Evolutionary conservation across 1,140 invertebrate species (phyloP).

Genomic region (Mylabris phalerata): DNA sequence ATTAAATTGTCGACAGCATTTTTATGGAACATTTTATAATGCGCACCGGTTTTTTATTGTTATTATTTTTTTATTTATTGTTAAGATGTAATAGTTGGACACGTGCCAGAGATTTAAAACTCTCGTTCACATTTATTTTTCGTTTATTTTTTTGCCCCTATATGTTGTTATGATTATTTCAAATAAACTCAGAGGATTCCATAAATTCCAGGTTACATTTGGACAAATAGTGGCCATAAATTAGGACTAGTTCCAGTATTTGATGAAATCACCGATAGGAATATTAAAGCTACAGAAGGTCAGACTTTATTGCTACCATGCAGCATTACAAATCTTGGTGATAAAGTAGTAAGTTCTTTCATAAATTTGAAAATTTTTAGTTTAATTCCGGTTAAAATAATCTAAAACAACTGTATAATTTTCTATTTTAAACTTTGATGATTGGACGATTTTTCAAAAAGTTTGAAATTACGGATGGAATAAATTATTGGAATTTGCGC

Average conservation of each 20-base stretch:
- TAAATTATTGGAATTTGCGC: too few species aligned
- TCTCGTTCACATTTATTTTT: neutral
- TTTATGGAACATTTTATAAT: too few species aligned
- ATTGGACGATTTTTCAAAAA: too few species aligned
- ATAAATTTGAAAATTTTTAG: too few species aligned
- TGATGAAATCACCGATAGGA: conserved; percentile 28
- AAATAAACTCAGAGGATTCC: conserved; percentile 4
- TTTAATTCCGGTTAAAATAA: too few species aligned
- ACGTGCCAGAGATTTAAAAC: conserved; percentile 5
- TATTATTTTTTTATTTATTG: too few species aligned
- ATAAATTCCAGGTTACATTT: conserved; percentile 21
- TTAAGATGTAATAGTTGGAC: conserved; percentile 2
- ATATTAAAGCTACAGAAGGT: conserved; percentile 39
- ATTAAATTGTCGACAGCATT: too few species aligned
- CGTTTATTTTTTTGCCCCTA: neutral
- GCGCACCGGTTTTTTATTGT: too few species aligned
- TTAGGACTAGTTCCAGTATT: conserved; percentile 22
- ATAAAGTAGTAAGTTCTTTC: conserved; percentile 53
- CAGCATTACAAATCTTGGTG: conserved; percentile 52
- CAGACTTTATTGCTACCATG: conserved; percentile 56
- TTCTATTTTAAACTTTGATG: too few species aligned
- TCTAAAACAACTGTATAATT: too few species aligned
- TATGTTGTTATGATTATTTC: neutral
- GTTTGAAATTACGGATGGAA: too few species aligned
- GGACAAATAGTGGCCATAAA: conserved; percentile 9